A percentile compares a stretch with the other conserved stretches of the same genome.
phyloP scores from a whole-genome alignment of 2,113 vertebrate genomes.

The Alexandromys fortis region DNA sequence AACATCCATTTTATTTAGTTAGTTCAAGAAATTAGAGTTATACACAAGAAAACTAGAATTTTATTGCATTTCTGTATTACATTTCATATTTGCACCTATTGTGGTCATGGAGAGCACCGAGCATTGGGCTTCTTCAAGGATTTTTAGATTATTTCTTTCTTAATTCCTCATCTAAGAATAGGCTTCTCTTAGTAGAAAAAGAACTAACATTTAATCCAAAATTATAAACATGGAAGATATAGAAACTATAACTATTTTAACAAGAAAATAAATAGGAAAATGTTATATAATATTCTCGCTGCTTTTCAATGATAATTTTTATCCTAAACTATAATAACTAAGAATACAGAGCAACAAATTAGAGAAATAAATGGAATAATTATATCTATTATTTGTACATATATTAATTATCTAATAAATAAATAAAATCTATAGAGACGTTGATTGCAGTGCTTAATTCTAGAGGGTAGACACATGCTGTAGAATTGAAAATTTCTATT shows the following conservation, averaged over 20 bases:
- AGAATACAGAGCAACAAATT: neutral
- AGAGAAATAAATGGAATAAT: neutral
- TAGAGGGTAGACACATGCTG: neutral
- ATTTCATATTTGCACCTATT: neutral
- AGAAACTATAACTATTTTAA: conserved; percentile 16
- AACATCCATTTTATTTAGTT: conserved; percentile 32
- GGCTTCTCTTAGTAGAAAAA: neutral
- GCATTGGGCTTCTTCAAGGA: neutral
- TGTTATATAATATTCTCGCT: neutral
- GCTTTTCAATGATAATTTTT: conserved; percentile 28
- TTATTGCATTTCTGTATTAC: conserved; percentile 16
- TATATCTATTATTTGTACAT: too few relatives aligned
- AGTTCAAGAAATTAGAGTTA: conserved; percentile 51
- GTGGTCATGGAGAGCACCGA: neutral
- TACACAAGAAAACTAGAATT: conserved; percentile 30
- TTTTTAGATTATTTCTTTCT: neutral
- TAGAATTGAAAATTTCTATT: neutral
- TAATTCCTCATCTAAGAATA: neutral
- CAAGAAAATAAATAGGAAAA: conserved; percentile 5
- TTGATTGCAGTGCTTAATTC: neutral
- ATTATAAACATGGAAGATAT: conserved; percentile 63
- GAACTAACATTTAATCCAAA: neutral
- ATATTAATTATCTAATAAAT: too few relatives aligned
- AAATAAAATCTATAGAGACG: neutral
- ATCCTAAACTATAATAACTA: neutral